A percentile compares a stretch with the other conserved stretches of the same genome.
These are phyloP conservation scores for Haemorhous mexicanus DNA, from an alignment of 2,113 vertebrate species.

Conservation along the genomic window DNA sequence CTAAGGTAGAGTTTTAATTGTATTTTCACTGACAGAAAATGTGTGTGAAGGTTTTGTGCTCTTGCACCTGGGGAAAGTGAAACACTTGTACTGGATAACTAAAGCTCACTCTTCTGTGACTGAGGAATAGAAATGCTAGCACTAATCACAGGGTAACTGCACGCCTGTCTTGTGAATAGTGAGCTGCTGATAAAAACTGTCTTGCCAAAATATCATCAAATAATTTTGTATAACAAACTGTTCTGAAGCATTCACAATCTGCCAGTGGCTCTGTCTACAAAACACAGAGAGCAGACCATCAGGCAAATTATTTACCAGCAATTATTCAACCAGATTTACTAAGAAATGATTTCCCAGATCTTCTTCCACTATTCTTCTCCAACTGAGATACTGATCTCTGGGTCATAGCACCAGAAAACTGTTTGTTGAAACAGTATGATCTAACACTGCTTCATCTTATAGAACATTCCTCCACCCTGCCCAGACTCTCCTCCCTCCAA, in stretches of 20 bases:
- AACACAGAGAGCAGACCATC: background rate
- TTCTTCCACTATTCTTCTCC: background rate
- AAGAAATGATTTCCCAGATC: background rate
- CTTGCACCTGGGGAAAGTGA: background rate
- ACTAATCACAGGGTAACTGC: background rate
- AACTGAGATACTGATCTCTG: background rate
- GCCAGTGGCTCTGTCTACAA: background rate
- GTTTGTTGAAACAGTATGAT: background rate
- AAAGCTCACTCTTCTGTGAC: background rate
- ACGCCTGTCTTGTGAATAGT: background rate
- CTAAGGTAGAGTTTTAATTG: background rate
- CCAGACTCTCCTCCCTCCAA: background rate
- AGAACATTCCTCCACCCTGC: background rate
- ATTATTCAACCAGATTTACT: background rate
- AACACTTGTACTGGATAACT: background rate
- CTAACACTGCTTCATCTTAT: background rate
- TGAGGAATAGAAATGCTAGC: background rate
- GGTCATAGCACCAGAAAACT: background rate
- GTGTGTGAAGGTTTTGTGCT: background rate
- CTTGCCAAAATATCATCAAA: constrained; percentile 1
- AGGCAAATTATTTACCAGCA: background rate
- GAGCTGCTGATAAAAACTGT: background rate
- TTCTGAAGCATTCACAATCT: background rate
- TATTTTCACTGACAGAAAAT: background rate
- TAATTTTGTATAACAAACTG: background rate